Conservation (phyloP, 2,797 vertebrate species). For the Gobionotothen gibberifrons region DNA sequence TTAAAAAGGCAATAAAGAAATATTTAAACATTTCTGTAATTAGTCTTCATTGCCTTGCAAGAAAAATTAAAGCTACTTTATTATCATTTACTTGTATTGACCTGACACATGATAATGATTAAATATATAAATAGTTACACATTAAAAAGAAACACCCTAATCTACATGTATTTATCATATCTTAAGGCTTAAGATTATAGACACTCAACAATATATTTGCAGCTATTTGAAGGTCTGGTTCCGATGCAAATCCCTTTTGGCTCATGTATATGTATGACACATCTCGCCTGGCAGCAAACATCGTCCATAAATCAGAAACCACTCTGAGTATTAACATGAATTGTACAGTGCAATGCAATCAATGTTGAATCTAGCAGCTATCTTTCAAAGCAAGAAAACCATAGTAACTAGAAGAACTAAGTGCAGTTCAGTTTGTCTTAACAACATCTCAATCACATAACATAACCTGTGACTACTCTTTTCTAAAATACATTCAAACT, state of each 20-base stretch:
- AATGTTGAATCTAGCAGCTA: constrained; percentile 34
- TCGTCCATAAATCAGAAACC: constrained; percentile 64
- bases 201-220: constrained; percentile 27
- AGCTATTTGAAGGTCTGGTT: constrained; percentile 59
- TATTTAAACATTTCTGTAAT: not conserved
- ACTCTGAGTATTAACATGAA: constrained; percentile 53
- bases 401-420: not conserved
- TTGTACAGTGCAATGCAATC: constrained; percentile 60
- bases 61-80: not conserved
- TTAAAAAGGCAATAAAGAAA: not conserved
- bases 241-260: constrained; percentile 63
- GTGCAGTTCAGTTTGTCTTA: not conserved
- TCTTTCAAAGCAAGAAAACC: constrained; percentile 16
- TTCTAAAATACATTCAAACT: not conserved
- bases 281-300: constrained; percentile 65
- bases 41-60: not conserved
- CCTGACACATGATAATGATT: not conserved
- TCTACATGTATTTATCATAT: constrained; percentile 12
- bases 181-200: constrained; percentile 4
- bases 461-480: not conserved
- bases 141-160: constrained; percentile 23
- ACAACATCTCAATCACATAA: not conserved
- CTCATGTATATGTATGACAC: constrained; percentile 57
- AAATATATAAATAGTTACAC: not conserved
- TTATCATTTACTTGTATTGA: not conserved